These are phyloP conservation scores for Arctocebus calabarensis DNA, from an alignment of 2,797 vertebrate genomes.

Conservation along the genomic window DNA sequence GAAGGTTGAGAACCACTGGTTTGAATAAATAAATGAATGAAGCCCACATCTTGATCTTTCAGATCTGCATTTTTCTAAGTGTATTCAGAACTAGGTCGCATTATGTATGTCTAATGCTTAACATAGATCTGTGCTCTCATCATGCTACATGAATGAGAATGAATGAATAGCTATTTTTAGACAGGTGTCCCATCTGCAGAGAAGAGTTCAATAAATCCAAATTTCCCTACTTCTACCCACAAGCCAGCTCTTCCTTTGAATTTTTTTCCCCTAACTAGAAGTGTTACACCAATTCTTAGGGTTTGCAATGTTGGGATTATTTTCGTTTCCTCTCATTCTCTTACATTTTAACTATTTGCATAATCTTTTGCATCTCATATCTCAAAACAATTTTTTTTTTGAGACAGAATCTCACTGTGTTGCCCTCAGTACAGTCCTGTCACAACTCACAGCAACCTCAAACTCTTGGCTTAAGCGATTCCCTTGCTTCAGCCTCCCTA, in stretches of 20 bases:
- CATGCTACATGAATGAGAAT: not conserved
- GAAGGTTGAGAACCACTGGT: not conserved
- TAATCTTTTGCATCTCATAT: not conserved
- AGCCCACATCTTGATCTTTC: not conserved
- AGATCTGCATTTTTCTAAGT: slow-evolving; percentile 22
- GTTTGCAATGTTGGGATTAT: not conserved
- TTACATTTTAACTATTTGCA: not conserved
- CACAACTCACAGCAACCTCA: too few relatives aligned
- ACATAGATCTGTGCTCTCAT: not conserved
- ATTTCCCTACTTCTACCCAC: not conserved
- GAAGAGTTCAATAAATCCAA: slow-evolving; percentile 26
- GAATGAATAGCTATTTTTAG: not conserved
- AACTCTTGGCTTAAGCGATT: too few relatives aligned
- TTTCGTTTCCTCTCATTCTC: slow-evolving; percentile 13
- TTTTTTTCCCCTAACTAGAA: not conserved
- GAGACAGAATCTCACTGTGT: too few relatives aligned
- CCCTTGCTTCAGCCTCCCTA: too few relatives aligned
- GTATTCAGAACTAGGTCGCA: not conserved
- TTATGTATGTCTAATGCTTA: not conserved
- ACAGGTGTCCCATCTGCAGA: not conserved
- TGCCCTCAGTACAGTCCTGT: too few relatives aligned
- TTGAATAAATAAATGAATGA: not conserved
- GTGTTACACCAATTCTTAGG: not conserved
- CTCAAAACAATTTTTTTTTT: not conserved
- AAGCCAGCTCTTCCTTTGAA: not conserved